Base-by-base conservation (phyloP, 2,888 invertebrate genomes). In the Furcula furcula region DNA sequence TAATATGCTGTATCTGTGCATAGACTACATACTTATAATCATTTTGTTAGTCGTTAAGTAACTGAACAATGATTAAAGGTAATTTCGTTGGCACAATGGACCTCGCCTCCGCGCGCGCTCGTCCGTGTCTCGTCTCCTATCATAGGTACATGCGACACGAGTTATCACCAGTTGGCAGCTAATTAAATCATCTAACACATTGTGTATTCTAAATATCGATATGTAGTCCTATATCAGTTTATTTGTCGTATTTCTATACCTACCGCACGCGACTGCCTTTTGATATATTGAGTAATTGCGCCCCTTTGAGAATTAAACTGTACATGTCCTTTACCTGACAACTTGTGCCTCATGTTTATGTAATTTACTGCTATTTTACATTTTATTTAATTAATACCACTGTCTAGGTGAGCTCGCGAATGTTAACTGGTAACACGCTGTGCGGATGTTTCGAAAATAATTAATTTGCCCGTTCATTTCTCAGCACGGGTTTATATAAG, bases 251-350 rank as follows among this genome's bases (percentile, higher is more conserved):
- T n/a, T 46, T 36, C 40, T 31, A 46, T 54, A 53, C 48, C 47
- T 50, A 60, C 55, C 50, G 53, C 65, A 61, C 55, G 56, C 55
- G 36, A 65, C 45, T 34, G 39, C 51, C 33, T 39, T 65, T 69
- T 66, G 65, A 70, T 68, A 67, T 59, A 70, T 70, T 73, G 68
- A 73, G 65, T 73, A 72, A 70, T 75, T 67, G 59, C 58, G 58
- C 65, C 66, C 64, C 44, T 37, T 50, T 39, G 42, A 49, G 43
- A 47, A 55, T 53, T 46, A 45, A 38, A 46, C 35, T 23, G 46
- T 47, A 53, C 53, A 54, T 59, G 49, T 57, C 52, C 56, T 62
- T 54, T 41, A 41, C 47, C 46, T 56, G 54, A 53, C 57, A 47
- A 54, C 47, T 56, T 51, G 42, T 27, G 42, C 32, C 36, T 49